A percentile compares a stretch with the other conserved stretches of the same genome.
Conservation (phyloP, 1,140 invertebrate genomes). For the Papilio aristodemus region DNA sequence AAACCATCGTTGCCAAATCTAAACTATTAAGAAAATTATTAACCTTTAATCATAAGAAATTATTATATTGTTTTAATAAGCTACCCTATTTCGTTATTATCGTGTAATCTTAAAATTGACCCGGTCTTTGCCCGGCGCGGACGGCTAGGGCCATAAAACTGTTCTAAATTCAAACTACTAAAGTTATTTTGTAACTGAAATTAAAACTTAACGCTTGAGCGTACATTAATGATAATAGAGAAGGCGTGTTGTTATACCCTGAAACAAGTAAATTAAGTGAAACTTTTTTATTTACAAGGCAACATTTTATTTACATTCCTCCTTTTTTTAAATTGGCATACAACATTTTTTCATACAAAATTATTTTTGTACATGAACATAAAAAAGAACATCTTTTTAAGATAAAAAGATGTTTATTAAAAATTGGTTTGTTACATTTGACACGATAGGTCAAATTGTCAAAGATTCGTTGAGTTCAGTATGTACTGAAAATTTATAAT, state of each 20-base stretch:
- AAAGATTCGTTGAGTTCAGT: too few species aligned
- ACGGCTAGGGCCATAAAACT: background rate
- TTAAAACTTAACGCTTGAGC: conserved; percentile 8
- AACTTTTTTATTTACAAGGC: conserved; percentile 9
- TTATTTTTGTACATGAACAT: too few species aligned
- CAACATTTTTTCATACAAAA: too few species aligned
- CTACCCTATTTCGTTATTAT: too few species aligned
- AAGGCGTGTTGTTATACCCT: background rate
- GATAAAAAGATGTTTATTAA: too few species aligned
- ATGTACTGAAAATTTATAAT: background rate
- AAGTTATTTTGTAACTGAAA: conserved; percentile 16
- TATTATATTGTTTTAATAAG: too few species aligned
- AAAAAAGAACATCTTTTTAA: too few species aligned
- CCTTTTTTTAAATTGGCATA: background rate
- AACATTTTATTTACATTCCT: background rate
- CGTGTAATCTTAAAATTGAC: background rate
- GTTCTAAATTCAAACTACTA: conserved; percentile 9
- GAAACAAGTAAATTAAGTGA: background rate
- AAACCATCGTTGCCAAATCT: too few species aligned
- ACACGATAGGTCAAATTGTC: too few species aligned
- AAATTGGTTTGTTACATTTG: too few species aligned
- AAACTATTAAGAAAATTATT: too few species aligned
- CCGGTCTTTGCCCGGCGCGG: background rate
- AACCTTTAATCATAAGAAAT: too few species aligned
- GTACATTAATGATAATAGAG: conserved; percentile 7